Evolutionary conservation across 1,140 invertebrate species (phyloP).

Genomic region (Dermatophagoides farinae): DNA sequence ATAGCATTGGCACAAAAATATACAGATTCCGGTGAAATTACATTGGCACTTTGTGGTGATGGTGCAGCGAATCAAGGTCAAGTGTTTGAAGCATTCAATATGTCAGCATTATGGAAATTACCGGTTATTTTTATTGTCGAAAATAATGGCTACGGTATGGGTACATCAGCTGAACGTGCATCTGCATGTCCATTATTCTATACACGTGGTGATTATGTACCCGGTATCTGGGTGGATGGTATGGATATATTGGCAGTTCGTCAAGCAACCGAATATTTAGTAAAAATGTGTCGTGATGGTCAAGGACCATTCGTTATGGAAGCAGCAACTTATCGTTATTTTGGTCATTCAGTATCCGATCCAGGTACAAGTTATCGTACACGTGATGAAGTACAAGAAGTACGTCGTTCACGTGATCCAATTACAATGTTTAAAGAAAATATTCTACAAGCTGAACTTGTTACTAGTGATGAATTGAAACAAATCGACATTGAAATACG

Average conservation of each 20-base stretch:
- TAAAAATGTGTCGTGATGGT: conserved; percentile 52
- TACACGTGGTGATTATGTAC: conserved; percentile 76
- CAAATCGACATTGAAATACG: conserved; percentile 66
- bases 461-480: conserved; percentile 55
- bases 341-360: conserved; percentile 39
- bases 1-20: conserved; percentile 86
- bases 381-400: conserved; percentile 73
- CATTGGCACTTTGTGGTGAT: conserved; percentile 77
- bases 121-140: conserved; percentile 88
- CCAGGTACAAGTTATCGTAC: conserved; percentile 37
- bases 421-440: conserved; percentile 54
- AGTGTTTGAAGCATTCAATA: conserved; percentile 43
- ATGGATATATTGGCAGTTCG: conserved; percentile 87
- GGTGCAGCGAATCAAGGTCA: conserved; percentile 86
- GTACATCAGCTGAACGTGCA: conserved; percentile 64
- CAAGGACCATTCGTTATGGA: conserved; percentile 79
- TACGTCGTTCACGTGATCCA: conserved; percentile 65
- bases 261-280: conserved; percentile 61
- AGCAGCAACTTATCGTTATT: conserved; percentile 50
- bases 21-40: conserved; percentile 47
- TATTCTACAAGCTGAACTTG: conserved; percentile 43
- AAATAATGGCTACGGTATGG: conserved; percentile 97
- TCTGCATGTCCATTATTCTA: conserved; percentile 78
- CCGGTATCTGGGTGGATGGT: conserved; percentile 77
- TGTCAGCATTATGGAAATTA: conserved; percentile 67